Evolutionary conservation across 2,888 invertebrate species (phyloP).

Genomic region (Lepidochitona cinerea): DNA sequence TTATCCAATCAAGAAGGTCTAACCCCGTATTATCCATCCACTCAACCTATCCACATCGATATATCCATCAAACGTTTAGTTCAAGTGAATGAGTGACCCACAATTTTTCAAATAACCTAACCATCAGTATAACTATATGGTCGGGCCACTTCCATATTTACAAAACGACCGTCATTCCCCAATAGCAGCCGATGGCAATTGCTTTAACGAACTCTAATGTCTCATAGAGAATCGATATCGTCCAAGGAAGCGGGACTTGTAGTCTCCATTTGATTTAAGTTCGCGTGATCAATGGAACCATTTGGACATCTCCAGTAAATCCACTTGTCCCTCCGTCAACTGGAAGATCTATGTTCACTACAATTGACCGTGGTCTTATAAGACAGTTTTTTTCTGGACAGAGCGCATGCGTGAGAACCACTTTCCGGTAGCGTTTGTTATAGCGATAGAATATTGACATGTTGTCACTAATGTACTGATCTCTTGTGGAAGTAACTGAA

Average conservation of each 20-base stretch:
- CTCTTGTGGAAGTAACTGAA: not conserved
- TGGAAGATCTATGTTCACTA: not conserved
- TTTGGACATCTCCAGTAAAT: too few relatives aligned
- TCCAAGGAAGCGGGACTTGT: not conserved
- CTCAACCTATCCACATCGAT: too few relatives aligned
- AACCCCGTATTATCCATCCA: too few relatives aligned
- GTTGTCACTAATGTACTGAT: not conserved
- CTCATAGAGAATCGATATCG: conserved; percentile 2
- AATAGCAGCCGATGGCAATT: not conserved
- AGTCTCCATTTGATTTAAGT: not conserved
- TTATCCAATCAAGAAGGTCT: too few relatives aligned
- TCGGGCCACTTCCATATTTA: not conserved
- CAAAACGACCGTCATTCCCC: not conserved
- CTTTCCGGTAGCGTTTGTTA: not conserved
- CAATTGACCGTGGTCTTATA: not conserved
- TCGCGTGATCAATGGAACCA: not conserved
- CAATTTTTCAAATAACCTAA: not conserved
- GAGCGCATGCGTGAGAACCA: not conserved
- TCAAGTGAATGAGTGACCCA: too few relatives aligned
- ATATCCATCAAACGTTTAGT: too few relatives aligned
- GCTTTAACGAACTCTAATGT: conserved; percentile 4
- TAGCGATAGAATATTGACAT: not conserved
- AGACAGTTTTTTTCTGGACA: not conserved
- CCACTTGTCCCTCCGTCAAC: not conserved
- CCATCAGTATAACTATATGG: not conserved